A percentile compares a stretch with the other conserved stretches of the same genome.
Conservation (phyloP, 2,113 vertebrate genomes). For the Cariama cristata region DNA sequence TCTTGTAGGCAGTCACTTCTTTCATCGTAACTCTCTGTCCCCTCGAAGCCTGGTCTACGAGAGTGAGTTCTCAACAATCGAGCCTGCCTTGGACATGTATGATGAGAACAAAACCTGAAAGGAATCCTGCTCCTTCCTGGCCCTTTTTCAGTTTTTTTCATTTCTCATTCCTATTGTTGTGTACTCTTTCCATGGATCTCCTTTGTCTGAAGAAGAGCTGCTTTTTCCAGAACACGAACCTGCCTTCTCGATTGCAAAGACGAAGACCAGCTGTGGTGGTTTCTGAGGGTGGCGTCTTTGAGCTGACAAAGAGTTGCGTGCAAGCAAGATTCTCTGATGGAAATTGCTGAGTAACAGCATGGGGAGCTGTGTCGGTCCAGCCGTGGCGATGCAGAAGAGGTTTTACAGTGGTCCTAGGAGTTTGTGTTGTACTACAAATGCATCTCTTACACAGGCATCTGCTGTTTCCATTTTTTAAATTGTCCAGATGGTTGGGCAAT, state of each 20-base stretch:
- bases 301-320: conserved; percentile 28
- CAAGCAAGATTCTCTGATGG: conserved; percentile 53
- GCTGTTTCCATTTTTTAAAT: conserved; percentile 26
- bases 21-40: conserved; percentile 88
- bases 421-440: conserved; percentile 14
- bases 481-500: conserved; percentile 8
- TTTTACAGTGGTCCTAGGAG: conserved; percentile 40
- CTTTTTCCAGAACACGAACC: conserved; percentile 70
- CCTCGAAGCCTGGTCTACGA: conserved; percentile 89
- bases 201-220: conserved; percentile 78
- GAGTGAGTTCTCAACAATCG: conserved; percentile 91
- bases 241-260: conserved; percentile 64
- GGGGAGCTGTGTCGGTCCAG: conserved; percentile 58
- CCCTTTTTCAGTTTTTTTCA: conserved; percentile 73
- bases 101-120: conserved; percentile 96
- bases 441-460: conserved; percentile 1
- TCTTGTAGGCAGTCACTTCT: conserved; percentile 87
- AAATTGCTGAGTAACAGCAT: conserved; percentile 54
- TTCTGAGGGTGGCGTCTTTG: conserved; percentile 59
- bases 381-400: conserved; percentile 38
- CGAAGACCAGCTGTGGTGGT: conserved; percentile 57
- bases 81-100: conserved; percentile 90
- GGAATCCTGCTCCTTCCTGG: conserved; percentile 63
- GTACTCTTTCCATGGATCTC: conserved; percentile 78
- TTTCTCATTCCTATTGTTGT: conserved; percentile 79